A percentile compares a stretch with the other conserved stretches of the same genome.
Conservation (phyloP, 1,140 invertebrate species). For the Laodelphax striatellus region DNA sequence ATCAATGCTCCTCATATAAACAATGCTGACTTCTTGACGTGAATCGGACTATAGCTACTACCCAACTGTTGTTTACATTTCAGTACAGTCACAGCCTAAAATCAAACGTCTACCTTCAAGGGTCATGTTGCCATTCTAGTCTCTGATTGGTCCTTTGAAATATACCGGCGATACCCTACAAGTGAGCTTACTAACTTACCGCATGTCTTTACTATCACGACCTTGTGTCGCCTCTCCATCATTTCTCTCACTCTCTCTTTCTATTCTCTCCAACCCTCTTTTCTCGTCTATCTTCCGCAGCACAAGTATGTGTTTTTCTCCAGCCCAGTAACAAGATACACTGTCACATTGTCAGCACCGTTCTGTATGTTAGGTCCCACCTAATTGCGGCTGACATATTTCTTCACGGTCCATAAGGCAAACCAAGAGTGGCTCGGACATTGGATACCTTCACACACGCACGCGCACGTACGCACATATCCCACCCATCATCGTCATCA, state of each 20-base stretch:
- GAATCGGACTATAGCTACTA: too few species aligned
- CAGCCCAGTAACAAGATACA: background rate
- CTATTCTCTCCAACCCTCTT: background rate
- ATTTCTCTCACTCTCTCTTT: slow-evolving; percentile 11
- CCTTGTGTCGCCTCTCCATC: background rate
- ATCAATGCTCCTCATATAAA: too few species aligned
- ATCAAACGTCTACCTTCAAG: too few species aligned
- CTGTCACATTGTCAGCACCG: slow-evolving; percentile 8
- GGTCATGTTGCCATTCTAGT: too few species aligned
- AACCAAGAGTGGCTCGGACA: background rate
- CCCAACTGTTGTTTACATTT: too few species aligned
- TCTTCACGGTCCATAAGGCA: background rate
- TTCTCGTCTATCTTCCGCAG: background rate
- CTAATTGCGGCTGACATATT: slow-evolving; percentile 11
- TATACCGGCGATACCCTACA: background rate
- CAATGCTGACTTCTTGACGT: too few species aligned
- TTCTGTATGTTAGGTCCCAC: slow-evolving; percentile 12
- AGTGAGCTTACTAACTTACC: slow-evolving; percentile 9
- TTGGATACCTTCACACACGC: too few species aligned
- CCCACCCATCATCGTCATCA: too few species aligned
- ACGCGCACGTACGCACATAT: too few species aligned
- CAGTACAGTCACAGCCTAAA: too few species aligned
- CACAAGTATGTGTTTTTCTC: background rate
- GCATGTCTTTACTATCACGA: slow-evolving; percentile 8
- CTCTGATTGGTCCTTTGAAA: background rate